Evolutionary conservation across 2,888 invertebrate species (phyloP).

Genomic region (Nemapogon koenigi): DNA sequence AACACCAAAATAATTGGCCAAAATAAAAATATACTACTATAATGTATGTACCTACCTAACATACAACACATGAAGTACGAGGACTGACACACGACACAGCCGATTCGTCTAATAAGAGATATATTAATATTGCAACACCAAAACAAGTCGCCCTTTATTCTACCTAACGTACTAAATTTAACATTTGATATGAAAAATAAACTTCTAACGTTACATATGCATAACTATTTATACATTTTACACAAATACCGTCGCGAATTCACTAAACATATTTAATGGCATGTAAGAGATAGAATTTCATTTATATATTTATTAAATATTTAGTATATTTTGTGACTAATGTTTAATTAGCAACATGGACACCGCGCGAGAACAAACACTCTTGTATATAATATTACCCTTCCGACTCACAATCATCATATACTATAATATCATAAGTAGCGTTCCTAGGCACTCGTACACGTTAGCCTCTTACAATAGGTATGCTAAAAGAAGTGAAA

Average conservation of each 20-base stretch:
- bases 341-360: too few relatives aligned
- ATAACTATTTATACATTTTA: constrained; percentile 65
- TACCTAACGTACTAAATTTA: constrained; percentile 52
- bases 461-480: constrained; percentile 39
- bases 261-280: too few relatives aligned
- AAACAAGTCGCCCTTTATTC: constrained; percentile 55
- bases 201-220: constrained; percentile 61
- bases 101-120: constrained; percentile 53
- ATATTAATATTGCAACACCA: constrained; percentile 46
- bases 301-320: too few relatives aligned
- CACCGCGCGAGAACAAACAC: too few relatives aligned
- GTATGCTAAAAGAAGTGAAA: constrained; percentile 4
- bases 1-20: too few relatives aligned
- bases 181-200: constrained; percentile 66
- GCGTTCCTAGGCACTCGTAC: constrained; percentile 59
- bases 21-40: too few relatives aligned
- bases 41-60: too few relatives aligned
- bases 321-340: too few relatives aligned
- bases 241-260: too few relatives aligned
- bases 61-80: constrained; percentile 48
- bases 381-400: too few relatives aligned
- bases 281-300: too few relatives aligned
- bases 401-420: constrained; percentile 59
- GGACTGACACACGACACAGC: constrained; percentile 61
- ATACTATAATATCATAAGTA: constrained; percentile 58